Evolutionary conservation across 2,888 invertebrate genomes (phyloP).

Genomic region (Melinopterus prodromus): DNA sequence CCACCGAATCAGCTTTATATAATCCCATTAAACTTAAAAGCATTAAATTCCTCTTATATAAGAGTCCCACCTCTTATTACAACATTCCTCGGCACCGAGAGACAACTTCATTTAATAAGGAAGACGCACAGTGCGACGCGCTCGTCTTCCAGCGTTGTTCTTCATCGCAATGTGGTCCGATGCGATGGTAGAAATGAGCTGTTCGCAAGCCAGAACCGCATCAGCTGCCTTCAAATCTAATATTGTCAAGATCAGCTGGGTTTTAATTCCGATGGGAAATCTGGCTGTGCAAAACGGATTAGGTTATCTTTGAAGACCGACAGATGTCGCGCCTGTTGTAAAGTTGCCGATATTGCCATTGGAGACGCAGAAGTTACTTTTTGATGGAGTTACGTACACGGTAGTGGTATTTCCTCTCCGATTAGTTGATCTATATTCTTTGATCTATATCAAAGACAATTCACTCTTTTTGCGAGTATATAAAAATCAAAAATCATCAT

Average conservation of each 20-base stretch:
- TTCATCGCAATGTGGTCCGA: not conserved
- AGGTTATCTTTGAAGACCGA: not conserved
- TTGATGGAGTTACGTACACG: not conserved
- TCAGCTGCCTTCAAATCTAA: not conserved
- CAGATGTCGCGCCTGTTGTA: not conserved
- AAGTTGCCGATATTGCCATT: not conserved
- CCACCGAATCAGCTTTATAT: not conserved
- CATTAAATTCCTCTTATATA: not conserved
- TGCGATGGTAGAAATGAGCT: not conserved
- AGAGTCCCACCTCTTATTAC: not conserved
- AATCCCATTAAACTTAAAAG: not conserved
- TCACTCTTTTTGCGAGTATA: too few species aligned
- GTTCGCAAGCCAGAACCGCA: not conserved
- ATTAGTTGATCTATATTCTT: too few species aligned
- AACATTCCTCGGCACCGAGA: not conserved
- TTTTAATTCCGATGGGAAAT: not conserved
- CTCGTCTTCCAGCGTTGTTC: not conserved
- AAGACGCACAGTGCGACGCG: too few species aligned
- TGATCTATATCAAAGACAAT: too few species aligned
- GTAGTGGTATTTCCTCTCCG: not conserved
- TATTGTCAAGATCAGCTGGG: not conserved
- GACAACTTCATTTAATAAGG: not conserved
- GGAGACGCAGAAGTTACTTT: not conserved
- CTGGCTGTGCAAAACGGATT: not conserved
- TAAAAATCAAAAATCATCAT: too few species aligned